Evolutionary conservation across 1,140 invertebrate species (phyloP).

Genomic region (Trachymyrmex cornetzi): DNA sequence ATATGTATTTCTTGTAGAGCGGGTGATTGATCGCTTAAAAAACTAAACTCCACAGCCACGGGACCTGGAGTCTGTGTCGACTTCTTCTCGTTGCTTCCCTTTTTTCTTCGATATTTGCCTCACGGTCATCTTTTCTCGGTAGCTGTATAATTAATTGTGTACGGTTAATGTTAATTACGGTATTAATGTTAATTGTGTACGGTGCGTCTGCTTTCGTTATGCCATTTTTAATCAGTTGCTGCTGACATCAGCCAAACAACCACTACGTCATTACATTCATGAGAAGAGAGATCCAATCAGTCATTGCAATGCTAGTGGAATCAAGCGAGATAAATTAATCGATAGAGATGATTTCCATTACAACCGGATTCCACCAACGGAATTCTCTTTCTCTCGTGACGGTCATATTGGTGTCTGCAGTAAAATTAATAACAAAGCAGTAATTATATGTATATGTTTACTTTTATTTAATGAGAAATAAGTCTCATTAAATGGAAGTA

Average conservation of each 20-base stretch:
- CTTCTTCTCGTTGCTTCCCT: conserved; percentile 32
- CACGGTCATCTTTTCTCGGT: conserved; percentile 71
- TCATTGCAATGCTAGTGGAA: conserved; percentile 67
- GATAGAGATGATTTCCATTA: conserved; percentile 76
- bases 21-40: conserved; percentile 83
- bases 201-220: conserved; percentile 82
- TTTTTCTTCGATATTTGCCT: neutral
- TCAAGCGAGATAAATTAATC: conserved; percentile 84
- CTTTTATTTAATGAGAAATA: conserved; percentile 6
- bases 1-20: conserved; percentile 80
- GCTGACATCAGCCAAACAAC: conserved; percentile 63
- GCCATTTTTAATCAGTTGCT: conserved; percentile 83
- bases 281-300: conserved; percentile 42
- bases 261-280: conserved; percentile 76
- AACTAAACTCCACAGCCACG: conserved; percentile 74
- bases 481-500: too few relatives aligned
- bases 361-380: conserved; percentile 64
- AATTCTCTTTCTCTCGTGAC: conserved; percentile 24
- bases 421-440: neutral
- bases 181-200: conserved; percentile 33
- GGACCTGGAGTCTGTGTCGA: conserved; percentile 22
- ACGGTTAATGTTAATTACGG: conserved; percentile 8
- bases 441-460: conserved; percentile 1
- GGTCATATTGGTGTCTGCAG: neutral
- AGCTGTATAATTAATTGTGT: conserved; percentile 69